phyloP scores from a whole-genome alignment of 2,797 vertebrate species.

The Sciurus carolinensis region DNA sequence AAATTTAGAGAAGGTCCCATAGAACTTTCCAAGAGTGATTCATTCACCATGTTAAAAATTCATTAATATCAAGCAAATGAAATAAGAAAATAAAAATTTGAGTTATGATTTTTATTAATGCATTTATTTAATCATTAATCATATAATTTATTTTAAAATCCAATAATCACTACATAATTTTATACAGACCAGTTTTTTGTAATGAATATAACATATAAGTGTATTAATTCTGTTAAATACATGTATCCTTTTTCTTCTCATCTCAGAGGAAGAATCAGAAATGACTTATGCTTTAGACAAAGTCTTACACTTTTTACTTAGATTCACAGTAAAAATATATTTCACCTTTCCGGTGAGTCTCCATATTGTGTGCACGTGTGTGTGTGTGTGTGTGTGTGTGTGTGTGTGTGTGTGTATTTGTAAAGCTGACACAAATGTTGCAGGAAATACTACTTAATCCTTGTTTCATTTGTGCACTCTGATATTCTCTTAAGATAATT shows the following conservation, averaged over 20 bases:
- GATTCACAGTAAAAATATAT: constrained; percentile 13
- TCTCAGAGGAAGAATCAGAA: not conserved
- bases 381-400: not conserved
- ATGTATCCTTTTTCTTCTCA: not conserved
- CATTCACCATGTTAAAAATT: constrained; percentile 30
- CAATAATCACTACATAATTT: not conserved
- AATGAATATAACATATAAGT: constrained; percentile 3
- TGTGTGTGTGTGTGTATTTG: not conserved
- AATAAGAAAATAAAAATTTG: constrained; percentile 27
- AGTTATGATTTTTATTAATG: constrained; percentile 36
- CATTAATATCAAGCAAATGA: constrained; percentile 26
- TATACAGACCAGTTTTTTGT: not conserved
- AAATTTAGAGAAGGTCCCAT: not conserved
- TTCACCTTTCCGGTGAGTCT: not conserved
- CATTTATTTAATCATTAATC: constrained; percentile 32
- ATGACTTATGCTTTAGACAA: not conserved
- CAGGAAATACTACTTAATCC: not conserved
- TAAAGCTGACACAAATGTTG: not conserved
- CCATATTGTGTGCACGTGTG: not conserved
- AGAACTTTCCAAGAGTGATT: constrained; percentile 36
- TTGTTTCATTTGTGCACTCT: not conserved
- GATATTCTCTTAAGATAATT: constrained; percentile 9
- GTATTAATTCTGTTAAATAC: constrained; percentile 9
- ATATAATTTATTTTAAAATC: constrained; percentile 48
- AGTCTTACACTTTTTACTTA: not conserved